Base-by-base conservation (phyloP, 2,113 vertebrate species). In the Phaethornis superciliosus region DNA sequence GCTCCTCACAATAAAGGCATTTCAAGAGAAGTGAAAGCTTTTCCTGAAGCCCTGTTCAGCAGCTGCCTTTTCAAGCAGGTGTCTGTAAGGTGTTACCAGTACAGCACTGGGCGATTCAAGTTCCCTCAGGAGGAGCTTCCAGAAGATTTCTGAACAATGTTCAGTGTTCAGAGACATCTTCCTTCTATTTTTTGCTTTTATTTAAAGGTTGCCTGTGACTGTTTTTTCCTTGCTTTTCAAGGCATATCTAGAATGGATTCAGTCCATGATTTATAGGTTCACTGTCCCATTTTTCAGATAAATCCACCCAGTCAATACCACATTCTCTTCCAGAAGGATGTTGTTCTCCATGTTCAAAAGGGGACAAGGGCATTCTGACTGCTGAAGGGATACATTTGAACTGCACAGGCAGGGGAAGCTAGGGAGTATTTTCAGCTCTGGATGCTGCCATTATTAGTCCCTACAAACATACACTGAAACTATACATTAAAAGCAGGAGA, bases 81-180 rank as follows among this genome's bases (percentile, higher is more conserved):
- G 35, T 28, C 3, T 17, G 12, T 18, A 46, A 47, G 14, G n/a
- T 16, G 16, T 30, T 26, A 33, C 0, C 37, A 11, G 0, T 10
- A 4, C 17, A 2, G 28, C 4, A 35, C 59, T 10, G 44, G 37
- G 67, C 35, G 54, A 6, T 16, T 10, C 15, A 9, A 40, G 35
- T 33, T 79, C 27, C n/a, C 42, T 24, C 70, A 51, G 0, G 0
- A 8, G 33, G 3, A 10, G 46, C 70, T 76, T 47, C 32, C 22
- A 6, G 56, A 33, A 40, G 37, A 46, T 69, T 64, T 49, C 54
- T 59, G 59, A 63, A n/a, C 18, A 19, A 2, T 12, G 9, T 19
- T 46, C 19, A 16, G 63, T 78, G 24, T 54, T 72, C 35, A 47
- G n/a, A 6, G 0, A 32, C 8, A 2, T 37, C 42, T 58, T 52